Conservation (phyloP, 2,888 invertebrate species). For the Gnatocerus cornutus region DNA sequence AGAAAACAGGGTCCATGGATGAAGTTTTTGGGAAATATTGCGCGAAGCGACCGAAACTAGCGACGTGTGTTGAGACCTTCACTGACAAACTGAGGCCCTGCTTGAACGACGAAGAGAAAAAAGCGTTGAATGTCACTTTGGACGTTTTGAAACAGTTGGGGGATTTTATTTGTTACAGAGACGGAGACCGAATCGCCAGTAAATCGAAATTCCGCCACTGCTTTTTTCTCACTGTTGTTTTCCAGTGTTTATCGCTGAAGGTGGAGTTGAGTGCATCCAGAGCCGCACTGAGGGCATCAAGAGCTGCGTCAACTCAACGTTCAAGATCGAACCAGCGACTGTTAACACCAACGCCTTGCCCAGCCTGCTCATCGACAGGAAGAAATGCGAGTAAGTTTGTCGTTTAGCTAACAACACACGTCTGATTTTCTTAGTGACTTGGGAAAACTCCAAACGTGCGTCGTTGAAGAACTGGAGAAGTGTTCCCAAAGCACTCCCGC, state of each 20-base stretch:
- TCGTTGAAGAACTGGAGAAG: slow-evolving; percentile 77
- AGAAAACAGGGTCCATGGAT: slow-evolving; percentile 74
- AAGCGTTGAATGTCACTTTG: slow-evolving; percentile 76
- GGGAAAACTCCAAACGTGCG: slow-evolving; percentile 74
- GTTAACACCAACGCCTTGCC: slow-evolving; percentile 73
- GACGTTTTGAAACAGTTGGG: slow-evolving; percentile 81
- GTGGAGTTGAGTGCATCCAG: slow-evolving; percentile 84
- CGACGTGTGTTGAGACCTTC: slow-evolving; percentile 77
- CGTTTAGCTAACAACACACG: neutral
- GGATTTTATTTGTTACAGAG: slow-evolving; percentile 85
- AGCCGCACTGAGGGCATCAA: slow-evolving; percentile 76
- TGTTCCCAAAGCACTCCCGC: slow-evolving; percentile 85
- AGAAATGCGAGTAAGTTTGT: slow-evolving; percentile 74
- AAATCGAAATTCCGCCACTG: slow-evolving; percentile 41
- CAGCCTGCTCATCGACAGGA: slow-evolving; percentile 75
- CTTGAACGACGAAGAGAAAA: slow-evolving; percentile 76
- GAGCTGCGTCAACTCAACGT: slow-evolving; percentile 78
- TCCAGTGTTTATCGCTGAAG: slow-evolving; percentile 86
- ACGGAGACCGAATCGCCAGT: slow-evolving; percentile 88
- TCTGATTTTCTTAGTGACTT: slow-evolving; percentile 70
- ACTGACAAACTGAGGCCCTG: slow-evolving; percentile 77
- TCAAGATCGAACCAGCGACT: slow-evolving; percentile 71
- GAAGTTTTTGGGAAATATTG: slow-evolving; percentile 77
- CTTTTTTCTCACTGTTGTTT: slow-evolving; percentile 51
- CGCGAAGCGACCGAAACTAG: slow-evolving; percentile 75